Percentiles rank a stretch among this genome's conserved stretches.
phyloP scores from a whole-genome alignment of 2,888 invertebrate species.

The Nasonovia ribisnigri region DNA sequence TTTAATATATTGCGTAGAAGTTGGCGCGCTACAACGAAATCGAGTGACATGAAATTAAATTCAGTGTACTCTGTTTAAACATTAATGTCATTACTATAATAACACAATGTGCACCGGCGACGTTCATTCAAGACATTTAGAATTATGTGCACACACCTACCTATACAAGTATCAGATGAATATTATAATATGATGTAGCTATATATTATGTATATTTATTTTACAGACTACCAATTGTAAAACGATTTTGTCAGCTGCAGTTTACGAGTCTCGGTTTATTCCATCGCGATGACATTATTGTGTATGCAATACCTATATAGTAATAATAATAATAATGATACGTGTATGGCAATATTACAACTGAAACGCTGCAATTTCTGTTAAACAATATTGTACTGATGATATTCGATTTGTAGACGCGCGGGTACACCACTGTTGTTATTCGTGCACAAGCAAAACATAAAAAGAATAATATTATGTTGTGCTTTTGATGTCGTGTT shows the following conservation, averaged over 20 bases:
- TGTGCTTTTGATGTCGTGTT: background rate
- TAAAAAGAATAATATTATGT: background rate
- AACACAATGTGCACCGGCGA: background rate
- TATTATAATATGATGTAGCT: too few species aligned
- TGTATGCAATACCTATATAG: too few species aligned
- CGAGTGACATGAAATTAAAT: background rate
- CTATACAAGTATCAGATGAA: background rate
- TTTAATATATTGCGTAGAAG: background rate
- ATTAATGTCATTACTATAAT: background rate
- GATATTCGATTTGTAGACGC: background rate
- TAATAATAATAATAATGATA: too few species aligned
- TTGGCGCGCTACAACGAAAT: background rate
- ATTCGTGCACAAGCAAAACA: background rate
- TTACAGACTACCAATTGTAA: background rate
- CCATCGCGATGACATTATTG: background rate
- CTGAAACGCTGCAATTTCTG: background rate
- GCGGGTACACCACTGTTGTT: background rate
- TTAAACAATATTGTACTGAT: background rate
- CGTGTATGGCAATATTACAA: background rate
- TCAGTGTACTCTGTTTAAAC: background rate
- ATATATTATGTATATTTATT: background rate
- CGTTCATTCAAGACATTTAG: background rate
- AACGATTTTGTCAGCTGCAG: background rate
- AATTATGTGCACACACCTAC: too few species aligned
- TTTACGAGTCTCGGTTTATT: background rate